Evolutionary conservation across 53 echinoderm and acorn worm genomes (phyloP), one percentile per base, ranked within the genome.

Genomic region (Luidia sarsii): DNA sequence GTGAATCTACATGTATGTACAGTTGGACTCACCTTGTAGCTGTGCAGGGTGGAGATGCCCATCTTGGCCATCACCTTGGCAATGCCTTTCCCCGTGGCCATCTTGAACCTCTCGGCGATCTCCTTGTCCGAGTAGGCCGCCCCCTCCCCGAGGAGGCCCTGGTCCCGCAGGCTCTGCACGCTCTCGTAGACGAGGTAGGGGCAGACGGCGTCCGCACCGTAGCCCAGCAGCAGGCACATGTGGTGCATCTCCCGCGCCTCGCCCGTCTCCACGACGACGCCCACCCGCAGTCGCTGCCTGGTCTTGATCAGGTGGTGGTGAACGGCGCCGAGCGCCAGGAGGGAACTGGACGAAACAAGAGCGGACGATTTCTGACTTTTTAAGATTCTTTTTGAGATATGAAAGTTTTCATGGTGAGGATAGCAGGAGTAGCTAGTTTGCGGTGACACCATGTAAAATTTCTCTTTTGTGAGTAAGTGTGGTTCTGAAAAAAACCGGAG

Each of bases 21-120:
- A 9, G 25, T 9, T 19, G 11, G n/a, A n/a, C 31, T 25, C 57
- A 89, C 99, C 79, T 96, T 96, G 69, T 96, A 96, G 35, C 97
- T 97, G 22, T 97, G 99, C 16, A 99, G 91, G 3, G 94, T 91
- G 3, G 99, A 99, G 48, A 99, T 99, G 4, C 99, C 99, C 99
- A 99, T 99, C 89, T 99, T 99, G 61, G 99, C 94, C 99, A 99
- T 99, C 24, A 99, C 94, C 51, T 99, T 99, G 23, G 87, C 51
- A 50, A 99, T 89, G 9, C 99, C 99, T 79, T 91, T 94, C 68
- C 81, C 86, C 1, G 99, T 75, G 2, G 99, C 94, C 15, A 72
- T 60, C 27, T 84, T 84, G 57, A 93, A 87, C 50, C 94, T 75
- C 46, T 68, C 46, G 20, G 82, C 75, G 14, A 99, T 87, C 39